Conservation (phyloP, 2,797 vertebrate genomes). For the Prionace glauca region DNA sequence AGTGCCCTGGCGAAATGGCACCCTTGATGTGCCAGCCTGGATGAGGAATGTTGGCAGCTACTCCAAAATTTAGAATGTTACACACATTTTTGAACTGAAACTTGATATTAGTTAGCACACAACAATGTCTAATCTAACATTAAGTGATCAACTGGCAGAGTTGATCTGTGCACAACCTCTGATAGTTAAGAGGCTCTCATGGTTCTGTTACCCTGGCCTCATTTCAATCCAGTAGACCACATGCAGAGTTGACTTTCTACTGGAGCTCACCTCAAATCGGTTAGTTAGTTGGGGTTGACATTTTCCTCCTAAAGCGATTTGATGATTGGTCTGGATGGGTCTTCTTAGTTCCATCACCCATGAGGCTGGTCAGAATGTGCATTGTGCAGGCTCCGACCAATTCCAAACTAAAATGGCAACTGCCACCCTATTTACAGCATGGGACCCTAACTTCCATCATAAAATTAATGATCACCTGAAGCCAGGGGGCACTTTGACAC, state of each 20-base stretch:
- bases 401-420: background rate
- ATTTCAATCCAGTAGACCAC: background rate
- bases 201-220: background rate
- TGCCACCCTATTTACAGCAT: background rate
- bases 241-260: background rate
- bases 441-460: background rate
- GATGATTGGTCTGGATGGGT: background rate
- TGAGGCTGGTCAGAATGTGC: background rate
- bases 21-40: too few species aligned
- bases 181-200: background rate
- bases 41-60: background rate
- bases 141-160: background rate
- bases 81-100: background rate
- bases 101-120: background rate
- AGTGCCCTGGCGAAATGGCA: background rate
- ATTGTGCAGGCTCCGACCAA: background rate
- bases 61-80: background rate
- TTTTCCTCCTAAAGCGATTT: background rate
- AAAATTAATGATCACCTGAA: background rate
- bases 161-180: background rate
- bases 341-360: background rate
- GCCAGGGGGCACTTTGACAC: background rate
- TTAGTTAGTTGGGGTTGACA: background rate
- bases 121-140: background rate
- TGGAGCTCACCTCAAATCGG: background rate